These are phyloP conservation scores for Hartigia nigra DNA, from an alignment of 2,888 invertebrate species.

Conservation along the genomic window DNA sequence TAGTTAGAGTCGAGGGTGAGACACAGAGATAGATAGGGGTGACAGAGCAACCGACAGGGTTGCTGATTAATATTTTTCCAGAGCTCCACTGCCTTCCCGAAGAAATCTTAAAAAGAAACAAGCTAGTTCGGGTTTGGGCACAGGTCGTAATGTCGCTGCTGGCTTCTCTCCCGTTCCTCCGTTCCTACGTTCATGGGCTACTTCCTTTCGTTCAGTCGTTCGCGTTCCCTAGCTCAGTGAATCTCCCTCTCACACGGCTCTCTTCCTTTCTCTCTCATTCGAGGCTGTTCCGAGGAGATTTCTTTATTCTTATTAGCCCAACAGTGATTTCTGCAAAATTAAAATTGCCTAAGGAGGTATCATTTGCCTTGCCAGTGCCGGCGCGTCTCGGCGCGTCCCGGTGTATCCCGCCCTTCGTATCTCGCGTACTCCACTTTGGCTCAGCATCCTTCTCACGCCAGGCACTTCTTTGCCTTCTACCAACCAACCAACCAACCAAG, in stretches of 20 bases:
- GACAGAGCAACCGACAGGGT: slow-evolving; percentile 24
- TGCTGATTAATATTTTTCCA: slow-evolving; percentile 48
- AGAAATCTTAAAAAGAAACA: slow-evolving; percentile 41
- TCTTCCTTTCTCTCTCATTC: slow-evolving; percentile 10
- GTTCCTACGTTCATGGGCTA: slow-evolving; percentile 17
- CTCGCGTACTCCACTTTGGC: slow-evolving; percentile 52
- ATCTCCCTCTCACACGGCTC: neutral
- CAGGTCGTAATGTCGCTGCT: slow-evolving; percentile 54
- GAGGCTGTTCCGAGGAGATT: slow-evolving; percentile 45
- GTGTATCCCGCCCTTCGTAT: slow-evolving; percentile 38
- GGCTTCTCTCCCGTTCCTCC: slow-evolving; percentile 43
- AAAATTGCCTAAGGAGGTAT: slow-evolving; percentile 65
- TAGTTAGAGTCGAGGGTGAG: too few relatives aligned
- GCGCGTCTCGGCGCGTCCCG: slow-evolving; percentile 31
- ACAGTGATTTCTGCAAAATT: slow-evolving; percentile 65
- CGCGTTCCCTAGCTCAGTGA: neutral
- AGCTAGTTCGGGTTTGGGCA: slow-evolving; percentile 19
- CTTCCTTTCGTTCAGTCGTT: slow-evolving; percentile 26
- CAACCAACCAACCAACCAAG: slow-evolving; percentile 51
- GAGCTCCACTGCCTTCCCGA: slow-evolving; percentile 34
- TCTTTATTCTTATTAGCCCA: slow-evolving; percentile 64
- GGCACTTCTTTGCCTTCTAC: slow-evolving; percentile 55
- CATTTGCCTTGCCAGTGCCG: slow-evolving; percentile 55
- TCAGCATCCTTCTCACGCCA: slow-evolving; percentile 60
- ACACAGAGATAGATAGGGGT: slow-evolving; percentile 12